Evolutionary conservation across 2,113 vertebrate genomes (phyloP).

Genomic region (Calypte anna): DNA sequence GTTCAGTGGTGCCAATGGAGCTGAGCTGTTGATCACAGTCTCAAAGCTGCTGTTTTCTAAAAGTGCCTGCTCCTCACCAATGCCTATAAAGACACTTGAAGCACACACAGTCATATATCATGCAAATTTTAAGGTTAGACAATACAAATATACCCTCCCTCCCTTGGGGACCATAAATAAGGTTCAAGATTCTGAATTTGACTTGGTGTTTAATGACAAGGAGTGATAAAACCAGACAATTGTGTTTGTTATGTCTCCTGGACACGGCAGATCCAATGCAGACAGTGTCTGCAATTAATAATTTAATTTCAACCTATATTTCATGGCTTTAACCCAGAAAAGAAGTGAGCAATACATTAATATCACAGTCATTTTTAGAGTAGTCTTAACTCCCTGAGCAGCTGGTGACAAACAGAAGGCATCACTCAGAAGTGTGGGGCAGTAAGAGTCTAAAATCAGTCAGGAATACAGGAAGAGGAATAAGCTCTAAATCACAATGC

Average conservation of each 20-base stretch:
- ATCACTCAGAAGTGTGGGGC: background rate
- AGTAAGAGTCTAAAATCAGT: background rate
- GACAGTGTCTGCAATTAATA: background rate
- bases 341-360: background rate
- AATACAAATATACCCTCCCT: background rate
- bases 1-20: background rate
- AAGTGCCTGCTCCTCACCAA: background rate
- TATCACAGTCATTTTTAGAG: background rate
- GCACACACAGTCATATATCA: background rate
- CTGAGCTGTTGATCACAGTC: background rate
- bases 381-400: background rate
- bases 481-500: background rate
- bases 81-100: background rate
- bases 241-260: background rate
- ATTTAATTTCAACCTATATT: background rate
- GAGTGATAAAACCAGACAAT: background rate
- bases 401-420: background rate
- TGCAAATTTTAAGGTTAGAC: background rate
- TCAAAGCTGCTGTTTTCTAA: background rate
- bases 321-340: background rate
- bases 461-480: background rate
- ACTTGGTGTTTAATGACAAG: background rate
- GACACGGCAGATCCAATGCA: background rate
- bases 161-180: background rate
- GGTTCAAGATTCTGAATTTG: background rate